Conservation (phyloP, 2,797 vertebrate genomes). For the Bucorvus abyssinicus region DNA sequence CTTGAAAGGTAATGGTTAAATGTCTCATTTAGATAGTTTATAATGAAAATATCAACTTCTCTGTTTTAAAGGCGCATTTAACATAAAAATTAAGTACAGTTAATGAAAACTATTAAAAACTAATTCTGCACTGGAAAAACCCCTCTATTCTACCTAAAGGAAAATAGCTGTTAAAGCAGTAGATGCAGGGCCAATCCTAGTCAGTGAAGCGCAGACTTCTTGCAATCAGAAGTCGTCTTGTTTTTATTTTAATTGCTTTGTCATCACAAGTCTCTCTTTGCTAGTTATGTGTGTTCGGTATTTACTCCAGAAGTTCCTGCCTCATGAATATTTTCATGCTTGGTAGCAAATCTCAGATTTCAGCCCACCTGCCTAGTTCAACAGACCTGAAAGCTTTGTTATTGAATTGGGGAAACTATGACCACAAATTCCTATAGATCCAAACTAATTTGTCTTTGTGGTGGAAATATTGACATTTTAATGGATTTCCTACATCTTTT, state of each 20-base stretch:
- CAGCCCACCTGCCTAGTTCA: neutral
- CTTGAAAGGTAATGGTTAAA: neutral
- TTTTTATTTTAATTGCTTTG: neutral
- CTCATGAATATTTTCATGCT: neutral
- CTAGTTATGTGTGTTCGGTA: neutral
- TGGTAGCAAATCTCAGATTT: neutral
- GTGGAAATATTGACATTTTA: neutral
- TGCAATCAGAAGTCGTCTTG: neutral
- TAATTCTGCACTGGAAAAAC: neutral
- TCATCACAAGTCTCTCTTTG: neutral
- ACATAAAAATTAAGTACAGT: neutral
- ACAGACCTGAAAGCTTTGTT: neutral
- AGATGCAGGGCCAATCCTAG: neutral
- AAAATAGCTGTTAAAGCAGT: neutral
- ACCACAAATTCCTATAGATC: neutral
- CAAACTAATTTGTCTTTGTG: neutral
- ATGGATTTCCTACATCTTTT: neutral
- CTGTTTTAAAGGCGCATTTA: neutral
- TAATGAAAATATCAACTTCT: neutral
- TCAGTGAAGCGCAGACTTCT: neutral
- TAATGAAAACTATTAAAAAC: neutral
- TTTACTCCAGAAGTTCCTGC: neutral
- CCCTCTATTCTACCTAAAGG: neutral
- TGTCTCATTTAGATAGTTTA: neutral
- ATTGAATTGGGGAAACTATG: neutral